Percentiles rank a stretch among this genome's conserved stretches.
Conservation (phyloP, 2,113 vertebrate species). For the Ammodytes marinus region DNA sequence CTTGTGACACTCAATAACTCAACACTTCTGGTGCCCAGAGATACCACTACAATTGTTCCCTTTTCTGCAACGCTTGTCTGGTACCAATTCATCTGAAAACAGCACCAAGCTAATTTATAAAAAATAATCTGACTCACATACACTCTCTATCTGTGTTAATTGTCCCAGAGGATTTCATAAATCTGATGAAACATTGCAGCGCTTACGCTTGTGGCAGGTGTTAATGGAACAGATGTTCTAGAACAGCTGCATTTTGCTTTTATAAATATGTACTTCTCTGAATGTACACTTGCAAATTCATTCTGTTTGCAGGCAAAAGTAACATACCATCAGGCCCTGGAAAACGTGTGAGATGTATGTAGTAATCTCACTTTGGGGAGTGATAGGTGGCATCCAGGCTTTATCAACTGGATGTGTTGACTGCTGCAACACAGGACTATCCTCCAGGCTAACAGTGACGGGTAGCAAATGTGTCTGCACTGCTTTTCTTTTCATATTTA, state of each 20-base stretch:
- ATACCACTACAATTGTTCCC: background rate
- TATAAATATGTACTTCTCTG: constrained; percentile 19
- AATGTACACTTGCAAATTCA: constrained; percentile 12
- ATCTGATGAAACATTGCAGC: background rate
- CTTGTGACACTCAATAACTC: constrained; percentile 34
- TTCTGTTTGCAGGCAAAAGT: constrained; percentile 26
- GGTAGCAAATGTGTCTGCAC: constrained; percentile 16
- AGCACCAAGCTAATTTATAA: background rate
- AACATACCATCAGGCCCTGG: constrained; percentile 29
- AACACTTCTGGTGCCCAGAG: constrained; percentile 6
- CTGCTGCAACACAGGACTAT: constrained; percentile 27
- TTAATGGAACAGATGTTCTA: constrained; percentile 39
- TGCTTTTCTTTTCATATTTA: constrained; percentile 25
- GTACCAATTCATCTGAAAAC: background rate
- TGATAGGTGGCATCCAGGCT: constrained; percentile 38
- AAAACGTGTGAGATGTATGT: constrained; percentile 57
- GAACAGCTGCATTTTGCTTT: constrained; percentile 28
- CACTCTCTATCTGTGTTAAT: background rate
- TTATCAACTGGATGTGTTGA: constrained; percentile 58
- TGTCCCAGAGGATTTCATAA: background rate
- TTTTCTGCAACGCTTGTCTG: no score
- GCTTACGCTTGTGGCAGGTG: background rate
- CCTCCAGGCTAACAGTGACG: constrained; percentile 24
- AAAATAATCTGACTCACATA: background rate
- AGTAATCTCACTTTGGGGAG: constrained; percentile 49